Evolutionary conservation across 2,113 vertebrate genomes (phyloP), one percentile per base, ranked within the genome.

Genomic region (Ranitomeya variabilis): DNA sequence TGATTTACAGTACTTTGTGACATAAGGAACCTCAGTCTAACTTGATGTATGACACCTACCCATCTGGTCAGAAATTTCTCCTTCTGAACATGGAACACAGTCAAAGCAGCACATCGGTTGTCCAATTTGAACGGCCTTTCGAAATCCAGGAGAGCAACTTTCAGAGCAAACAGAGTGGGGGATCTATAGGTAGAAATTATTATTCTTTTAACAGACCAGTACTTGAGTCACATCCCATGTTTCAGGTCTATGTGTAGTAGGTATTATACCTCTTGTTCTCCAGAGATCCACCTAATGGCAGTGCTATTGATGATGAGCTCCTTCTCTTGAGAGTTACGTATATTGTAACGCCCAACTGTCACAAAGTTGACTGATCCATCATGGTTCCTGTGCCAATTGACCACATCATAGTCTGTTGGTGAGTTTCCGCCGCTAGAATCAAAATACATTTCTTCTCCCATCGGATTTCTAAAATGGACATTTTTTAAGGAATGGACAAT

Each of bases 391-490:
- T 94, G 94, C 95, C 94, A 95, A 90, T 95, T 95, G 85, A 94
- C 83, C 9, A 95, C 90, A 82, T 95, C 95, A 86, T 95, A 95
- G 69, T 93, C 93, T 51, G 95, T 94, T 74, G 94, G 93, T 0
- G 94, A 94, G 69, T 95, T 94, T 57, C 94, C 94, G 8, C 94
- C 94, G 8, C 93, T 94, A 21, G 91, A 62, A 89, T 95, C 93
- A 90, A 95, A 95, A 52, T 90, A 92, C 45, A 95, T 91, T 73
- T 92, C 92, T 69, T 94, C 93, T 0, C 93, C 94, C 7, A 94
- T 66, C 57, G 57, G 88, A 66, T 83, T 88, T 16, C 91, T 93
- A 89, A 95, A 95, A 74, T 91, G 81, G 4, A 92, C 79, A 21
- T 0, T 76, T 77, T 91, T 95, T 93, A 95, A 92, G 87, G 94